phyloP scores from a whole-genome alignment of 2,888 invertebrate genomes.

The Cheilosia pagana region DNA sequence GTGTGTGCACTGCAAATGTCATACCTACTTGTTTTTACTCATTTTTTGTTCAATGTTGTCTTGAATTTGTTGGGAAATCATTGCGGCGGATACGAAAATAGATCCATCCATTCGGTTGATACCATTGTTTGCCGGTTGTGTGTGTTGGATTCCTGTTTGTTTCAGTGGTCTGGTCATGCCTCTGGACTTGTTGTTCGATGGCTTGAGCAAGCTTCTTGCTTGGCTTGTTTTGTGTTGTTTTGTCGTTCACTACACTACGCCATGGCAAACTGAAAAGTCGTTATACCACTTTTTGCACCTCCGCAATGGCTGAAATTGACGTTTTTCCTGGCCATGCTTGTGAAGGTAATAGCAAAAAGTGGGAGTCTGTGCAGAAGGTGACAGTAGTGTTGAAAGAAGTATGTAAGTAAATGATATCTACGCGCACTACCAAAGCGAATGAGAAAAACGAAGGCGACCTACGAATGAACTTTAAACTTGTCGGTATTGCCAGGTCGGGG shows the following conservation, averaged over 20 bases:
- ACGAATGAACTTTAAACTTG: slow-evolving; percentile 16
- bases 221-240: slow-evolving; percentile 71
- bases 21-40: slow-evolving; percentile 15
- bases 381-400: slow-evolving; percentile 13
- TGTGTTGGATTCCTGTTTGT: slow-evolving; percentile 65
- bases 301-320: slow-evolving; percentile 52
- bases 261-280: slow-evolving; percentile 56
- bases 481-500: background rate
- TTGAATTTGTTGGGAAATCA: slow-evolving; percentile 56
- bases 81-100: slow-evolving; percentile 63
- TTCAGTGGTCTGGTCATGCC: slow-evolving; percentile 65
- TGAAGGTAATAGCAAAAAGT: slow-evolving; percentile 37
- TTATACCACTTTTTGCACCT: slow-evolving; percentile 67
- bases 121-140: slow-evolving; percentile 39
- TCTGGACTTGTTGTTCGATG: slow-evolving; percentile 63
- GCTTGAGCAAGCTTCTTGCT: slow-evolving; percentile 62
- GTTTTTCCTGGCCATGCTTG: slow-evolving; percentile 60
- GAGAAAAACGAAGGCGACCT: slow-evolving; percentile 28
- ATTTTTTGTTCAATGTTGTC: slow-evolving; percentile 20
- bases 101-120: slow-evolving; percentile 60
- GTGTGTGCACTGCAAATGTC: slow-evolving; percentile 21
- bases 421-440: slow-evolving; percentile 14
- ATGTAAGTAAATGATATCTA: slow-evolving; percentile 15
- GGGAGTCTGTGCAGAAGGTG: slow-evolving; percentile 24
- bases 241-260: slow-evolving; percentile 43